Evolutionary conservation across 2,888 invertebrate species (phyloP).

Genomic region (Tinea trinotella): DNA sequence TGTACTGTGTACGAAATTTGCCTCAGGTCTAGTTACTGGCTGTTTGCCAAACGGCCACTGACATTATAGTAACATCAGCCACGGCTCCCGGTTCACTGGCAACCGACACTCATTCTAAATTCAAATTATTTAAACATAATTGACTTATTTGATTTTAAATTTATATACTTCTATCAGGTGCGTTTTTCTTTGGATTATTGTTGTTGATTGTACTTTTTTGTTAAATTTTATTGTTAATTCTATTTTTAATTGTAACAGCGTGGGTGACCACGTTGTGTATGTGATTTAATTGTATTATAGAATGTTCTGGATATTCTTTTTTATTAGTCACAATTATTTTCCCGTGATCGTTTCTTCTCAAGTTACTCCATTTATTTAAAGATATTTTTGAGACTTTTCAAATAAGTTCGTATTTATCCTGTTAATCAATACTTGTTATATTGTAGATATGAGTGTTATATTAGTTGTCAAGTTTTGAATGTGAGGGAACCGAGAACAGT

Average conservation of each 20-base stretch:
- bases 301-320: conserved; percentile 11
- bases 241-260: conserved; percentile 11
- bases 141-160: not conserved
- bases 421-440: too few relatives aligned
- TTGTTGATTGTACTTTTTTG: not conserved
- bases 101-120: not conserved
- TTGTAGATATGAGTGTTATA: too few relatives aligned
- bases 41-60: conserved; percentile 11
- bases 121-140: not conserved
- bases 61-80: conserved; percentile 6
- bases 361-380: too few relatives aligned
- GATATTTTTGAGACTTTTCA: too few relatives aligned
- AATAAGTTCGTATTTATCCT: too few relatives aligned
- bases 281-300: not conserved
- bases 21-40: conserved; percentile 13
- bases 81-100: conserved; percentile 9
- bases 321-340: conserved; percentile 1
- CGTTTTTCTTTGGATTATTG: not conserved
- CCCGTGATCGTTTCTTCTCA: not conserved
- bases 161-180: conserved; percentile 9
- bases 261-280: conserved; percentile 15
- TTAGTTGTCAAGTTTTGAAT: too few relatives aligned
- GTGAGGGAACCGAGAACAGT: too few relatives aligned
- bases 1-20: conserved; percentile 12
- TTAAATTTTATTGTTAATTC: not conserved